Percentiles rank a stretch among this genome's conserved stretches.
These are phyloP conservation scores for Lordiphosa stackelbergi DNA, from an alignment of 1,140 invertebrate genomes.

Conservation along the genomic window DNA sequence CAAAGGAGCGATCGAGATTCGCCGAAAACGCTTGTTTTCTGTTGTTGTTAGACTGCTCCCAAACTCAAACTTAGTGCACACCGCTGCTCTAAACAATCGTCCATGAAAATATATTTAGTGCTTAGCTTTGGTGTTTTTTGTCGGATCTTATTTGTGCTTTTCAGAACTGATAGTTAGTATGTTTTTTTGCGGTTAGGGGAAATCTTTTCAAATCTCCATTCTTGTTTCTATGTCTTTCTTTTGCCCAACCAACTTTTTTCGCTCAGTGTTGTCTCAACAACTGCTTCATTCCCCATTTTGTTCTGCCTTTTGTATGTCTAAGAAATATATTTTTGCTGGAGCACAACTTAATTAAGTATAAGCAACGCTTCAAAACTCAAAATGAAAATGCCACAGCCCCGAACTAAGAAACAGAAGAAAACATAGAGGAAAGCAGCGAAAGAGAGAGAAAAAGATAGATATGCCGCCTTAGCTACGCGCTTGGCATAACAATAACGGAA, in stretches of 20 bases:
- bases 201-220: too few species aligned
- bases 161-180: too few species aligned
- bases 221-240: too few species aligned
- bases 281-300: conserved; percentile 3
- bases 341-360: conserved; percentile 65
- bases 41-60: too few species aligned
- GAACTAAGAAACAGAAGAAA: conserved; percentile 4
- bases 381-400: conserved; percentile 30
- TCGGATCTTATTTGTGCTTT: too few species aligned
- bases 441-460: not conserved
- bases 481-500: conserved; percentile 68
- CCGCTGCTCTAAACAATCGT: too few species aligned
- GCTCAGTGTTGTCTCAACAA: conserved; percentile 6
- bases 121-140: too few species aligned
- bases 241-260: not conserved
- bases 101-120: too few species aligned
- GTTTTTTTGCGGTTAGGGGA: too few species aligned
- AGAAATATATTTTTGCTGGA: conserved; percentile 27
- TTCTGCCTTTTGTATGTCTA: not conserved
- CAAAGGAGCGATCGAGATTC: too few species aligned
- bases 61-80: too few species aligned
- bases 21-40: too few species aligned
- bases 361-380: conserved; percentile 47
- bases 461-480: conserved; percentile 37
- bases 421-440: conserved; percentile 6